Base-by-base conservation (phyloP, 1,140 invertebrate genomes). In the Nymphalis io region DNA sequence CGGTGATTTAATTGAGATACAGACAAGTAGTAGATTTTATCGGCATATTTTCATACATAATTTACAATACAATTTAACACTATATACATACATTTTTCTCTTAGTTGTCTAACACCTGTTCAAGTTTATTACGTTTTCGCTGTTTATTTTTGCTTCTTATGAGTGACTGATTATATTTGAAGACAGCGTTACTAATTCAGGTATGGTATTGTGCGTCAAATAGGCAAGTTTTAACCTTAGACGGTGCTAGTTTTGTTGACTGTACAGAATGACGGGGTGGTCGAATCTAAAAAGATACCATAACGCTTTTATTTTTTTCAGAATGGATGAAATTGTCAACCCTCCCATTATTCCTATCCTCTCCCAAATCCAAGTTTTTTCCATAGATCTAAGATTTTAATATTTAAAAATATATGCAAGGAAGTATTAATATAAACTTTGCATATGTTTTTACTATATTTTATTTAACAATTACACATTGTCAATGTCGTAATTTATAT, bases 391-490 rank as follows among this genome's bases (percentile, higher is more conserved):
- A 59, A 70, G 61, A 59, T 42, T 59, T 27, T 64, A 33, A 59
- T 15, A 38, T 27, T 12, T 2, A 11, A 71, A 75, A 68, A 40
- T 65, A 60, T 60, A 66, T 66, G 60, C 46, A 48, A 62, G 0
- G 38, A 44, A 20, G 11, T 20, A 57, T 16, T 44, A 33, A 57
- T 39, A 0, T 48, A 60, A 60, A 63, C 40, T 68, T 76, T 76
- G 68, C 74, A 73, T 73, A 69, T 71, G 66, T 61, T 64, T 67
- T 64, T 42, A 71, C 48, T 76, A 39, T 66, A 67, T 68, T 51
- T 67, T 62, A 60, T 74, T 70, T 42, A 61, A 11, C 39, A 63
- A 62, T 62, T 57, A 57, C 39, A 51, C n/a, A 53, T 57, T 40
- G n/a, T 53, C 51, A 59, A 42, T 33, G 63, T 72, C 53, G 13